These are phyloP conservation scores for Drosophila birchii DNA, from an alignment of 2,888 invertebrate species.

Conservation along the genomic window DNA sequence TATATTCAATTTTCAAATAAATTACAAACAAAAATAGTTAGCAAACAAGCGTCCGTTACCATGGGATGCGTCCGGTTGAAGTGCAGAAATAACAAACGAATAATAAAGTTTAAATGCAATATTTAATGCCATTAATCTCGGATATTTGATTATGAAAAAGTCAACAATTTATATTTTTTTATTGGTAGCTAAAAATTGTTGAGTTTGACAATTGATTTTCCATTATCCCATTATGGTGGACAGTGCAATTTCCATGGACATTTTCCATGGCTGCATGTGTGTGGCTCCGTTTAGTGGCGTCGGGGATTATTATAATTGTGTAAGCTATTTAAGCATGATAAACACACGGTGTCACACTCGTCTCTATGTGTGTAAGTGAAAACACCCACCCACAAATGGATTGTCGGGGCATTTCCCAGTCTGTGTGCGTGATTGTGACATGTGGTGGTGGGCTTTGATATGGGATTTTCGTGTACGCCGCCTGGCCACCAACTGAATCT, in stretches of 20 bases:
- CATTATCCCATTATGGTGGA: conserved; percentile 17
- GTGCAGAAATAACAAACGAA: conserved; percentile 7
- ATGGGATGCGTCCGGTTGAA: conserved; percentile 12
- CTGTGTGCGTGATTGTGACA: conserved; percentile 42
- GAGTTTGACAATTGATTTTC: conserved; percentile 24
- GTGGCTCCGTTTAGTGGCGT: conserved; percentile 42
- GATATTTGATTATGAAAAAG: conserved; percentile 10
- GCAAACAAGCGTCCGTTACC: conserved; percentile 24
- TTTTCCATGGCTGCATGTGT: conserved; percentile 37
- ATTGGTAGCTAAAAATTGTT: conserved; percentile 2
- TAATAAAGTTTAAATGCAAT: neutral
- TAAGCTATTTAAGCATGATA: conserved; percentile 61
- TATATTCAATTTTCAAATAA: conserved; percentile 72
- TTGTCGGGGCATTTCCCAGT: neutral
- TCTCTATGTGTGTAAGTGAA: conserved; percentile 3
- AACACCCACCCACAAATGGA: conserved; percentile 10
- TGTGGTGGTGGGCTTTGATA: conserved; percentile 60
- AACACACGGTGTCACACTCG: conserved; percentile 37
- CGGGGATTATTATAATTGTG: conserved; percentile 63
- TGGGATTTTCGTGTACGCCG: conserved; percentile 62
- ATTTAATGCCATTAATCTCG: conserved; percentile 22
- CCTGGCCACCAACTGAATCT: conserved; percentile 17
- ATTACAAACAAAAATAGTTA: conserved; percentile 64
- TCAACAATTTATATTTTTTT: neutral
- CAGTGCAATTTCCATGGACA: conserved; percentile 5